Evolutionary conservation across 2,797 vertebrate species (phyloP), one percentile per base, ranked within the genome.

Genomic region (Aphelocoma californica): DNA sequence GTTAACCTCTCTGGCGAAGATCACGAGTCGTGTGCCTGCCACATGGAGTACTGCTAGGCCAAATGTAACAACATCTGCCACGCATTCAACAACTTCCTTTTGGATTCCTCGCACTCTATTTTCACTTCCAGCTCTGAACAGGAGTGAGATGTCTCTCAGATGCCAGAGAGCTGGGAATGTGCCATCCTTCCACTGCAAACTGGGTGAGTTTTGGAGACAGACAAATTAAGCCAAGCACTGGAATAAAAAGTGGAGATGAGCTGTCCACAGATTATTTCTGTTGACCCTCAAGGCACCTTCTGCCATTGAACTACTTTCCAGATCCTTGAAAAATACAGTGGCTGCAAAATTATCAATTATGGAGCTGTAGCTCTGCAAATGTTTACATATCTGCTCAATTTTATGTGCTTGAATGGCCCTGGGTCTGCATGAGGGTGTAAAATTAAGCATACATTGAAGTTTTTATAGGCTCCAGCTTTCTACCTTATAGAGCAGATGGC

Each of bases 31-130:
- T 85, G 90, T 62, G 87, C 94, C 97, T 97, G 94, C 95, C 98
- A 96, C 97, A 74, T 84, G 93, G 88, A 88, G 70, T 88, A 95
- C 90, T 88, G 97, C 97, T 96, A 97, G 97, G 97, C 97, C 97
- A 97, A 97, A 97, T 96, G 96, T 95, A 96, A 96, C 97, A 98
- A 97, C 97, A 98, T 97, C 98, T 98, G 97, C 94, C 96, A 82
- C 3, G 50, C 93, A 93, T 95, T 97, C 97, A 96, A 86, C 92
- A 96, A 98, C 97, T 97, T 97, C 97, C 97, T 97, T 91, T 97
- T 97, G 87, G 96, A 97, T 97, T 96, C 96, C 93, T 98, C 60
- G 1, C 96, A 96, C 97, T 97, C 97, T 97, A 80, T 97, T 98
- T 98, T 97, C 97, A 97, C 97, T 97, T 97, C 94, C 94, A 65